A percentile compares a stretch with the other conserved stretches of the same genome.
phyloP scores from a whole-genome alignment of 2,113 vertebrate genomes.

The Thunnus thynnus region DNA sequence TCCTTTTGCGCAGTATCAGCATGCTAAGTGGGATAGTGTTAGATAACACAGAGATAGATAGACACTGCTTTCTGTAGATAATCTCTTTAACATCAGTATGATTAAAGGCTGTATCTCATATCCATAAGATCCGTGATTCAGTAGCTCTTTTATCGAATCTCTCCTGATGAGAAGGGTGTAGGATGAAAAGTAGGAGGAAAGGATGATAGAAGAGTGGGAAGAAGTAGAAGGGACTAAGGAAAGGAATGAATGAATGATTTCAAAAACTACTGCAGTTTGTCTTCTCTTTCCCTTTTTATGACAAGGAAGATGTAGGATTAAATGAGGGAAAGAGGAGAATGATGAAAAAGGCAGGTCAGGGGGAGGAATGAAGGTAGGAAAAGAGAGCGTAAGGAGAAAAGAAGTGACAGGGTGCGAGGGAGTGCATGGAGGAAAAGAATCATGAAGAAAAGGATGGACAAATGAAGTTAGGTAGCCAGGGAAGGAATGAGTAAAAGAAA shows the following conservation, averaged over 20 bases:
- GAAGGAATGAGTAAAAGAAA: neutral
- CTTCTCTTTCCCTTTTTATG: constrained; percentile 23
- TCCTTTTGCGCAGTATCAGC: constrained; percentile 53
- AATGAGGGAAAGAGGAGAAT: constrained; percentile 10
- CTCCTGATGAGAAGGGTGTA: constrained; percentile 53
- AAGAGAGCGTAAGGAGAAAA: neutral
- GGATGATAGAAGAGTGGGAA: constrained; percentile 38
- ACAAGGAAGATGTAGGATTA: constrained; percentile 1
- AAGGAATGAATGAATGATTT: constrained; percentile 29
- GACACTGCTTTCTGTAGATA: constrained; percentile 67
- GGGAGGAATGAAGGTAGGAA: constrained; percentile 5
- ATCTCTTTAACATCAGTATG: constrained; percentile 76
- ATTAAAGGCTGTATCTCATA: constrained; percentile 70
- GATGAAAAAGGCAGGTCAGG: neutral
- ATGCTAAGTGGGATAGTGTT: constrained; percentile 60
- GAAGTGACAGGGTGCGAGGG: neutral
- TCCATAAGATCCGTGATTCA: constrained; percentile 65
- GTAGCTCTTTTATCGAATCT: constrained; percentile 61
- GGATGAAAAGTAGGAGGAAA: constrained; percentile 61
- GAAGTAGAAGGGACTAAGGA: constrained; percentile 5
- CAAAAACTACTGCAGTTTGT: constrained; percentile 26
- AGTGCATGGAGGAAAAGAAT: neutral
- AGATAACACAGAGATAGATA: constrained; percentile 58
- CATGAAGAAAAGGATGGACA: neutral
- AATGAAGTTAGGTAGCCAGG: neutral